Percentiles rank a stretch among this genome's conserved stretches.
Evolutionary conservation across 2,113 vertebrate species (phyloP).

Genomic region (Chauna torquata): DNA sequence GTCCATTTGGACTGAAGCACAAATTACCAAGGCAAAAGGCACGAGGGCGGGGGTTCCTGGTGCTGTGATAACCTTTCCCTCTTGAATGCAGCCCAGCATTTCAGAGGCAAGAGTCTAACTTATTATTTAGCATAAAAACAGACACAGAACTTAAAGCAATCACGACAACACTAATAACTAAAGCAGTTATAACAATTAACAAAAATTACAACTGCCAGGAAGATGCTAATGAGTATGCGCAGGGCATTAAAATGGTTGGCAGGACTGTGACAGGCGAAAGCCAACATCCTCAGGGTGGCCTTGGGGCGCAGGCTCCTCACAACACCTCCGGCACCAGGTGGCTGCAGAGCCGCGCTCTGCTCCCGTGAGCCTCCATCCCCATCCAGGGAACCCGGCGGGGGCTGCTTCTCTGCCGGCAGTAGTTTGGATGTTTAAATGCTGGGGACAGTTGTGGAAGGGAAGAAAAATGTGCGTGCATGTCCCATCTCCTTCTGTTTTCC

Average conservation of each 20-base stretch:
- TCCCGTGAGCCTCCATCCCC: not conserved
- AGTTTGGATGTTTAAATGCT: not conserved
- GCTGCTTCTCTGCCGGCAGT: not conserved
- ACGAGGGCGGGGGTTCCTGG: conserved; percentile 14
- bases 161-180: conserved; percentile 51
- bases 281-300: not conserved
- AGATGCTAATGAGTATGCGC: conserved; percentile 60
- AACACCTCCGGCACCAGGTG: not conserved
- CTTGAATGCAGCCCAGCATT: conserved; percentile 52
- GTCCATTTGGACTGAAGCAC: conserved; percentile 53
- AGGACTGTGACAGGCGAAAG: conserved; percentile 9
- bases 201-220: conserved; percentile 45
- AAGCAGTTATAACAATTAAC: conserved; percentile 70
- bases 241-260: conserved; percentile 49
- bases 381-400: not conserved
- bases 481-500: not conserved
- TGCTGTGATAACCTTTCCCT: not conserved
- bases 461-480: rapidly evolving
- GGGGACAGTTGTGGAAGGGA: not conserved
- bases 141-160: conserved; percentile 62
- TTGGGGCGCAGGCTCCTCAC: not conserved
- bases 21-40: conserved; percentile 26
- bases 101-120: conserved; percentile 40
- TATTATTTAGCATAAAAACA: conserved; percentile 49
- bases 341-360: rapidly evolving